These are phyloP conservation scores for Oryzias celebensis DNA, from an alignment of 2,113 vertebrate species.

Conservation along the genomic window DNA sequence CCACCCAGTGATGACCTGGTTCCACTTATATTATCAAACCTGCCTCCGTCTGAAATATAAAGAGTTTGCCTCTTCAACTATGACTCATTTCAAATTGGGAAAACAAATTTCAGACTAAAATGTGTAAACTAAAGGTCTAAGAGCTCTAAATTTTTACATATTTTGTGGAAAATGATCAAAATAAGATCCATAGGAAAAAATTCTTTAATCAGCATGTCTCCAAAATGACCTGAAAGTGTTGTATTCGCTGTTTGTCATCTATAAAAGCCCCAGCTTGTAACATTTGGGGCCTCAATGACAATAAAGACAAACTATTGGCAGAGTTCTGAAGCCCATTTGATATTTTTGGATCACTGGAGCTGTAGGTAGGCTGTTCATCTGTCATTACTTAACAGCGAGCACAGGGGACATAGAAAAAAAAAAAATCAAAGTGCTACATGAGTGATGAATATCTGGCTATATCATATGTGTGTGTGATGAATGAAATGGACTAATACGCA, in stretches of 20 bases:
- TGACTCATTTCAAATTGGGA: too few species aligned
- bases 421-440: conserved; percentile 38
- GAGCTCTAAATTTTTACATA: too few species aligned
- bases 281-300: conserved; percentile 68
- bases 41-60: too few species aligned
- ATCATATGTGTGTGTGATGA: conserved; percentile 73
- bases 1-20: too few species aligned
- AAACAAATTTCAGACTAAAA: too few species aligned
- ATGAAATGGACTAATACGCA: conserved; percentile 76
- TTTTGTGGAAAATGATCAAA: too few species aligned
- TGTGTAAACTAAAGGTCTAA: too few species aligned
- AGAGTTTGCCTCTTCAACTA: too few species aligned
- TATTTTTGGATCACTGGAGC: conserved; percentile 64
- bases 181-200: too few species aligned
- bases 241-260: conserved; percentile 3
- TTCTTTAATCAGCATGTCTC: too few species aligned
- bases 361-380: conserved; percentile 70
- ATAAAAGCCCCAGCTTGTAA: conserved; percentile 5
- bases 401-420: conserved; percentile 12
- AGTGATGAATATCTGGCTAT: conserved; percentile 75
- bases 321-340: conserved; percentile 53
- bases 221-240: conserved; percentile 13
- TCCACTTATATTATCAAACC: too few species aligned
- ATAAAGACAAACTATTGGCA: conserved; percentile 64
- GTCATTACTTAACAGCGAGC: conserved; percentile 61